Evolutionary conservation across 2,113 vertebrate species (phyloP).

Genomic region (human (Homo sapiens)): GRCh38 chr14:77379501-77380000

Average conservation of each 20-base stretch:
- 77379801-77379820: neutral
- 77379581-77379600: too few species aligned
- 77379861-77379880: neutral
- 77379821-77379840: neutral
- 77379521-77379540: too few species aligned
- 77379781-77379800: neutral
- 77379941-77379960: constrained; percentile 11
- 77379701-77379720: constrained; percentile 34
- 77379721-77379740: neutral
- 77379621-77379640: too few species aligned
- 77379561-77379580: too few species aligned
- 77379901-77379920: neutral
- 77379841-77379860: neutral
- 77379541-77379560: too few species aligned
- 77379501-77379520: too few species aligned
- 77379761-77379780: constrained; percentile 19
- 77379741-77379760: neutral
- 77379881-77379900: constrained; percentile 33
- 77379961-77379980: constrained; percentile 5
- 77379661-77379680: too few species aligned
- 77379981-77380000: neutral
- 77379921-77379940: constrained; percentile 11
- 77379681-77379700: neutral
- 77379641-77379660: too few species aligned
- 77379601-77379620: too few species aligned